These are phyloP conservation scores for Trichogramma evanescens DNA, from an alignment of 2,888 invertebrate genomes.

Conservation along the genomic window DNA sequence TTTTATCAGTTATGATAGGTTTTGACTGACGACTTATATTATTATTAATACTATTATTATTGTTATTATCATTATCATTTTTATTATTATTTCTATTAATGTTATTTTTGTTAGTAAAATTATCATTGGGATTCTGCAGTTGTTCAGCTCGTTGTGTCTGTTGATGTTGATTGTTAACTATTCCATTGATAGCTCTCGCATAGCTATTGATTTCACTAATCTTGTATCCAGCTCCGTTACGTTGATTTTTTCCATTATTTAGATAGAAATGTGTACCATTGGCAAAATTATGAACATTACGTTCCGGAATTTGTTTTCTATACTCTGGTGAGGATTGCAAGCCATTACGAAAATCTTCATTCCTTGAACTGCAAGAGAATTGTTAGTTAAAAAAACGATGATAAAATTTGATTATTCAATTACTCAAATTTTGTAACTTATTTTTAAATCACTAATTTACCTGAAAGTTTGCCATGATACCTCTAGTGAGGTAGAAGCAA, in stretches of 20 bases:
- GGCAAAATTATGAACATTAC: conserved; percentile 3
- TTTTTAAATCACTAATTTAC: conserved; percentile 26
- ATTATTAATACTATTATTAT: conserved; percentile 6
- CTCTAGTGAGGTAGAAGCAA: conserved; percentile 32
- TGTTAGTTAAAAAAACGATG: not conserved
- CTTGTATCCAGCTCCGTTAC: conserved; percentile 21
- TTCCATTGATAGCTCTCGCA: conserved; percentile 16
- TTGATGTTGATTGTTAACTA: conserved; percentile 8
- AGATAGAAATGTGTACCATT: conserved; percentile 17
- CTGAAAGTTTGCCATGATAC: conserved; percentile 47
- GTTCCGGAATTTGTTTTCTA: conserved; percentile 5
- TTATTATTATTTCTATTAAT: conserved; percentile 15
- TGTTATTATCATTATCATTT: not conserved
- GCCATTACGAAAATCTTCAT: conserved; percentile 37
- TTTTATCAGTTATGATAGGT: conserved; percentile 14
- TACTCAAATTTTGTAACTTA: not conserved
- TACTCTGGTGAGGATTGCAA: conserved; percentile 19
- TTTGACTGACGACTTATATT: conserved; percentile 8
- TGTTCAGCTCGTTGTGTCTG: conserved; percentile 2
- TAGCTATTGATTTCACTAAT: conserved; percentile 3
- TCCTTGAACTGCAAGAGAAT: conserved; percentile 39
- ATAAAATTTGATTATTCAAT: not conserved
- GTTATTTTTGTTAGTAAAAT: not conserved
- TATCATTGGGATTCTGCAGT: conserved; percentile 8
- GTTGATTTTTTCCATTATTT: conserved; percentile 16